These are phyloP conservation scores for Tenebrosternarchus preto DNA, from an alignment of 2,113 vertebrate genomes.

Conservation along the genomic window DNA sequence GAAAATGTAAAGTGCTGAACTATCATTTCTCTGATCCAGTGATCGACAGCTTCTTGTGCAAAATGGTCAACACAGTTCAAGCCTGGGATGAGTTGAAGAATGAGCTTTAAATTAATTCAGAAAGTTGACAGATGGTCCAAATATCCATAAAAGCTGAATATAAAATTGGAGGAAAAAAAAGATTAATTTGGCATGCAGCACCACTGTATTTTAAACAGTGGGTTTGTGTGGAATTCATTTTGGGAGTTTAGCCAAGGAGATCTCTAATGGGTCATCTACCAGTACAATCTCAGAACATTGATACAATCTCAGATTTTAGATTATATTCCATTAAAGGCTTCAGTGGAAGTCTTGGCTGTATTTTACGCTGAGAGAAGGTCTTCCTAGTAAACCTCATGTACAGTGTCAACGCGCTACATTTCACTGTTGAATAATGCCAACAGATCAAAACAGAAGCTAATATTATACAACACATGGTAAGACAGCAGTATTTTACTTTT, in stretches of 20 bases:
- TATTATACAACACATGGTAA: background rate
- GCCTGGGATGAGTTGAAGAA: background rate
- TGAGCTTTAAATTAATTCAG: background rate
- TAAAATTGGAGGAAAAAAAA: too few species aligned
- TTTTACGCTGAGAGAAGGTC: background rate
- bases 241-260: too few species aligned
- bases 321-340: background rate
- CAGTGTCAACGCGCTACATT: background rate
- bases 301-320: background rate
- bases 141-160: background rate
- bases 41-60: background rate
- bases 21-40: slow-evolving; percentile 18
- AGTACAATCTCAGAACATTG: background rate
- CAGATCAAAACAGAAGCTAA: background rate
- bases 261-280: too few species aligned
- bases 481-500: background rate
- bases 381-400: background rate
- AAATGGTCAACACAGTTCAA: slow-evolving; percentile 5
- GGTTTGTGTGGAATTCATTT: too few species aligned
- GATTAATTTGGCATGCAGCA: background rate
- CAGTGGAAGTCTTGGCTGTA: background rate
- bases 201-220: too few species aligned
- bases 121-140: background rate
- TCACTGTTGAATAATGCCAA: slow-evolving; percentile 9
- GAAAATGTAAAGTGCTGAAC: slow-evolving; percentile 21